These are phyloP conservation scores for Apis cerana DNA, from an alignment of 1,140 invertebrate species.

Conservation along the genomic window DNA sequence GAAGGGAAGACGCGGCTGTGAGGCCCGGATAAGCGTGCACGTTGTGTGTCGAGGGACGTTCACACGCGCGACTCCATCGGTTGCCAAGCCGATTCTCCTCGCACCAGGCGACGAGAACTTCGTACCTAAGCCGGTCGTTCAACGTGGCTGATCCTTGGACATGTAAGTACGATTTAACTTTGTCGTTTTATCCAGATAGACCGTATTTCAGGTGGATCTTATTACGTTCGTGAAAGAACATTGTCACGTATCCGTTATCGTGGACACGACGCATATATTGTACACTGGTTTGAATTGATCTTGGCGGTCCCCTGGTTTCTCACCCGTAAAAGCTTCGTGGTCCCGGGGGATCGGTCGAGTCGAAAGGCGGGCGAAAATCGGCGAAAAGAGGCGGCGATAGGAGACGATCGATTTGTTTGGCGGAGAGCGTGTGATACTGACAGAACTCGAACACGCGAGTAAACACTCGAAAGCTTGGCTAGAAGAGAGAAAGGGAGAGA, in stretches of 20 bases:
- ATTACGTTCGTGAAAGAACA: not conserved
- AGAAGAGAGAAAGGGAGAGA: not conserved
- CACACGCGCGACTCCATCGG: constrained; percentile 19
- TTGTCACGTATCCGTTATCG: not conserved
- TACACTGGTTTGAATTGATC: not conserved
- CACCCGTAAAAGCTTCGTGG: not conserved
- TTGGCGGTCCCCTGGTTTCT: not conserved
- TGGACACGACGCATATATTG: not conserved
- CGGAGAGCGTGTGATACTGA: constrained; percentile 60
- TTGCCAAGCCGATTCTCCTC: constrained; percentile 24
- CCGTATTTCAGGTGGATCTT: not conserved
- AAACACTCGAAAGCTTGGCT: constrained; percentile 52
- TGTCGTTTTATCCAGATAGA: not conserved
- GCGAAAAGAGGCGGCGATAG: constrained; percentile 24
- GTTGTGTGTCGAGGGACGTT: constrained; percentile 22
- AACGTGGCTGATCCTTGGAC: constrained; percentile 77
- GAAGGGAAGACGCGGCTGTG: constrained; percentile 25
- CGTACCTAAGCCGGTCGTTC: constrained; percentile 71
- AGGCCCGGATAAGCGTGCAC: constrained; percentile 10
- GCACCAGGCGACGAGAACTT: constrained; percentile 41
- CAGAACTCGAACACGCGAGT: constrained; percentile 64
- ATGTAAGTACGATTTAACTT: constrained; percentile 73
- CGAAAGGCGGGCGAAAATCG: constrained; percentile 34
- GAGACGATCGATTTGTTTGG: constrained; percentile 63
- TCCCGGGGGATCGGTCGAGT: constrained; percentile 16